Conservation (phyloP, 2,888 invertebrate species). For the Dynastes hyllus region DNA sequence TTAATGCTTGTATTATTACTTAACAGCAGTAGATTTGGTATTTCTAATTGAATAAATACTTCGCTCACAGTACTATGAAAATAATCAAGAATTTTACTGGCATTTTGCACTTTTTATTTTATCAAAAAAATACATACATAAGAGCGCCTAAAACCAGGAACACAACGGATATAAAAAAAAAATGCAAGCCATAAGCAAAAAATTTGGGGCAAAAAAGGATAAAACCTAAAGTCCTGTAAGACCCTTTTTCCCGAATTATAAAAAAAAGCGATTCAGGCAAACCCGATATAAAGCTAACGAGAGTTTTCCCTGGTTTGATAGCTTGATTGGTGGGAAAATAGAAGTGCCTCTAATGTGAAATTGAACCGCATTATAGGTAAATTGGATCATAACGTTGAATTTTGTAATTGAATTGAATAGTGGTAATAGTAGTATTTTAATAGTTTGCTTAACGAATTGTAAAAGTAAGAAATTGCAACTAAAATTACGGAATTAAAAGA, state of each 20-base stretch:
- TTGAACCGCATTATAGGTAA: neutral
- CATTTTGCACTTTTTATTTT: constrained; percentile 1
- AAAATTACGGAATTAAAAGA: neutral
- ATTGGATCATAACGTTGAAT: neutral
- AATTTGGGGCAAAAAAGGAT: too few species aligned
- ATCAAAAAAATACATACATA: neutral
- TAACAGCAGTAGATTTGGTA: too few species aligned
- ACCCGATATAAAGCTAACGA: neutral
- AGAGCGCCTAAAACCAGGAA: neutral
- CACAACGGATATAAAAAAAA: constrained; percentile 14
- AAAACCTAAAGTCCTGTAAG: neutral
- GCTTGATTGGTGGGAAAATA: neutral
- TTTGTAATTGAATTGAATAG: neutral
- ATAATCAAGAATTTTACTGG: constrained; percentile 10
- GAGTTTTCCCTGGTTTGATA: neutral
- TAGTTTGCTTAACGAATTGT: neutral
- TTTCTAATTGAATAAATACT: neutral
- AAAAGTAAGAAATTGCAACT: neutral
- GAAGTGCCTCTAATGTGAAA: neutral
- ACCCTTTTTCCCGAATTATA: neutral
- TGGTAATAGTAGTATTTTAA: neutral
- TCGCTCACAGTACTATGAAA: neutral
- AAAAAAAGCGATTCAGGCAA: neutral
- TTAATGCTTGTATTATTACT: too few species aligned
- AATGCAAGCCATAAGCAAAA: constrained; percentile 7